A percentile compares a stretch with the other conserved stretches of the same genome.
Evolutionary conservation across 2,113 vertebrate genomes (phyloP).

Genomic region (Tretioscincus oriximinensis): DNA sequence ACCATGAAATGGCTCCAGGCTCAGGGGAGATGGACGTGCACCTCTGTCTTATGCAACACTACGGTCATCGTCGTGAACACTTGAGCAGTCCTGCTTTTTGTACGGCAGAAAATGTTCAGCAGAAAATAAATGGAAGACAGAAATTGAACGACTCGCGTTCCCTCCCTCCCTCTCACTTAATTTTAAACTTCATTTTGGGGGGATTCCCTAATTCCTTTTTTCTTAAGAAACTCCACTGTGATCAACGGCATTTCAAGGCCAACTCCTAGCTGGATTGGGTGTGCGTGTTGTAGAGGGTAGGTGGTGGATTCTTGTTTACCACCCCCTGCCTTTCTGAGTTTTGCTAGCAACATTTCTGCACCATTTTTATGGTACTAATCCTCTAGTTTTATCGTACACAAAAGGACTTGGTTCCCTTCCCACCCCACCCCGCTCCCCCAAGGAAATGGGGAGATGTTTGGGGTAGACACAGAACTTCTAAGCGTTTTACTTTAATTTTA

Average conservation of each 20-base stretch:
- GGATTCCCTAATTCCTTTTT: too few relatives aligned
- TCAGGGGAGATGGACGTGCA: too few relatives aligned
- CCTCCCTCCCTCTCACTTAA: too few relatives aligned
- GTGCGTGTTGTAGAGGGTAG: too few relatives aligned
- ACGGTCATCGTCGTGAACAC: too few relatives aligned
- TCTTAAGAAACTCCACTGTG: background rate
- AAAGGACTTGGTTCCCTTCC: background rate
- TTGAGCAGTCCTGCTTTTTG: background rate
- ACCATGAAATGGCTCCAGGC: too few relatives aligned
- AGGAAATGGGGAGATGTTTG: background rate
- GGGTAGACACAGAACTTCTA: conserved; percentile 19
- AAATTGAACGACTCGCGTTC: background rate
- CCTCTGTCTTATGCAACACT: too few relatives aligned
- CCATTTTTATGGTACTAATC: background rate
- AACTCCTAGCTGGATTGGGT: background rate
- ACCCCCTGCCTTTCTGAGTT: background rate
- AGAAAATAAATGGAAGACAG: too few relatives aligned
- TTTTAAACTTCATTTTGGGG: too few relatives aligned
- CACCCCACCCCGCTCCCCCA: background rate
- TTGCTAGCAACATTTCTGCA: background rate
- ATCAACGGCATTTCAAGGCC: background rate
- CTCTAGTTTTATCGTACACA: background rate
- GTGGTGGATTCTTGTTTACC: too few relatives aligned
- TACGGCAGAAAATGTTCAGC: too few relatives aligned
- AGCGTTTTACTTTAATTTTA: conserved; percentile 42